Evolutionary conservation across 2,888 invertebrate genomes (phyloP).

Genomic region (Pecten maximus): DNA sequence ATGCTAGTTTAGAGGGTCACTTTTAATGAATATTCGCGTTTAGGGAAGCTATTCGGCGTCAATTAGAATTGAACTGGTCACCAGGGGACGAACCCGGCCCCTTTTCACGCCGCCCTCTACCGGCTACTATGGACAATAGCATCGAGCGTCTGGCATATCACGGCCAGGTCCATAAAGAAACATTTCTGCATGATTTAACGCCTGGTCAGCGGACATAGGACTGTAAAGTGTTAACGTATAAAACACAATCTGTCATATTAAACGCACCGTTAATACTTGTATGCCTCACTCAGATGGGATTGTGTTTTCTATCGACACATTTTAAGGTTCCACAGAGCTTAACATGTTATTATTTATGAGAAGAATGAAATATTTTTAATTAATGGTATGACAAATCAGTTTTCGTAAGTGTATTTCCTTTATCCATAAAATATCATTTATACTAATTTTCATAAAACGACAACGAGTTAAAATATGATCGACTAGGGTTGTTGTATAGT

Average conservation of each 20-base stretch:
- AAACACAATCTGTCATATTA: not conserved
- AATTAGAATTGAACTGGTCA: not conserved
- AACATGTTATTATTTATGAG: not conserved
- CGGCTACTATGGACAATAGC: not conserved
- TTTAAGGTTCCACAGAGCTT: not conserved
- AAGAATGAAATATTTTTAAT: not conserved
- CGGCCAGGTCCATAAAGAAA: not conserved
- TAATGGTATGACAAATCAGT: not conserved
- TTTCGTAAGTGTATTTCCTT: not conserved
- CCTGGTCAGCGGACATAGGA: not conserved
- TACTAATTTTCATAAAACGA: no score
- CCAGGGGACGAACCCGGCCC: not conserved
- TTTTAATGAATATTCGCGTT: not conserved
- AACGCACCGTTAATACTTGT: not conserved
- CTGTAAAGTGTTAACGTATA: not conserved
- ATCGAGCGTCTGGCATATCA: not conserved
- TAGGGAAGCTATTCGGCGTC: not conserved
- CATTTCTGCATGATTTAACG: slow-evolving; percentile 3
- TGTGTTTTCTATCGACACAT: not conserved
- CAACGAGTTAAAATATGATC: no score
- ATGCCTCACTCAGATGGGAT: not conserved
- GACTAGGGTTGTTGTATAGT: no score
- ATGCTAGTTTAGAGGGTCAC: not conserved
- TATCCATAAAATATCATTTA: no score
- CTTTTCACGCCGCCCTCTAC: not conserved